A percentile compares a stretch with the other conserved stretches of the same genome.
phyloP scores from a whole-genome alignment of 2,797 vertebrate genomes.

The Petrocephalus schoutedeni region DNA sequence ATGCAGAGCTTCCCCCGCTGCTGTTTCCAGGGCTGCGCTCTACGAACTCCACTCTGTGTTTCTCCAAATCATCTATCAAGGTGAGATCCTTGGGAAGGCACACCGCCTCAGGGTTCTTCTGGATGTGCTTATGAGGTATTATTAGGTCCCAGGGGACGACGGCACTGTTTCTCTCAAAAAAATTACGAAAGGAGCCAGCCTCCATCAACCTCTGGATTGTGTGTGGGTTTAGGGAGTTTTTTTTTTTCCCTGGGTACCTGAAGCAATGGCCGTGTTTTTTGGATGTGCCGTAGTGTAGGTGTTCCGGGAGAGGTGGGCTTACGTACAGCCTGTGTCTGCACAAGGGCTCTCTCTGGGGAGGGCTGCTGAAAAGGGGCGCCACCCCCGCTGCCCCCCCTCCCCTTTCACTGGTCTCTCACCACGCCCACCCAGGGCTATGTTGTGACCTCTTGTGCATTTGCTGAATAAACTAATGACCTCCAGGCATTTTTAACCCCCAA shows the following conservation, averaged over 20 bases:
- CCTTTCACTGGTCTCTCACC: not conserved
- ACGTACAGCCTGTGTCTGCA: constrained; percentile 16
- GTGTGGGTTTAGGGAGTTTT: constrained; percentile 14
- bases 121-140: constrained; percentile 35
- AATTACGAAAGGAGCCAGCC: constrained; percentile 25
- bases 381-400: not conserved
- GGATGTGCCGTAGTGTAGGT: constrained; percentile 14
- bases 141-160: constrained; percentile 29
- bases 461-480: constrained; percentile 1
- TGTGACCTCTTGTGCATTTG: constrained; percentile 15
- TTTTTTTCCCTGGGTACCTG: not conserved
- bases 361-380: not conserved
- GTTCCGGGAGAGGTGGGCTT: not conserved
- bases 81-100: constrained; percentile 29
- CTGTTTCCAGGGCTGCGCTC: constrained; percentile 19
- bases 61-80: constrained; percentile 36
- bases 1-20: constrained; percentile 24
- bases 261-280: not conserved
- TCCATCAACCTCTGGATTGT: not conserved
- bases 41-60: constrained; percentile 28
- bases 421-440: not conserved
- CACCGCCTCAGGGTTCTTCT: constrained; percentile 27
- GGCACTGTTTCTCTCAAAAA: constrained; percentile 27
- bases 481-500: not conserved
- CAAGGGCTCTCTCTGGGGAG: not conserved